A percentile compares a stretch with the other conserved stretches of the same genome.
These are phyloP conservation scores for Papilio dardanus DNA, from an alignment of 1,140 invertebrate species.

Conservation along the genomic window DNA sequence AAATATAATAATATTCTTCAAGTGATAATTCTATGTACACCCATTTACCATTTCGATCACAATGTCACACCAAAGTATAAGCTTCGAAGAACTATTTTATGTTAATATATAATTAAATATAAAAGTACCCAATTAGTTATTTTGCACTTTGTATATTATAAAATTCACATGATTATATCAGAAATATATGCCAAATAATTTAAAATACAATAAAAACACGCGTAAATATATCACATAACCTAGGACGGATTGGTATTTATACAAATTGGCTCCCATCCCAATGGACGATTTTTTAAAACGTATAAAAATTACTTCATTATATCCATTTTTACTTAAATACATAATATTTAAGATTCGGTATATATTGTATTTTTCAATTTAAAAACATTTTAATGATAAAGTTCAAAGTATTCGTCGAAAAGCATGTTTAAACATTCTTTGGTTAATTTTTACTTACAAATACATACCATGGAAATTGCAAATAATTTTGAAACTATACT, in stretches of 20 bases:
- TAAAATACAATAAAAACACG: neutral
- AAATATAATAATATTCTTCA: neutral
- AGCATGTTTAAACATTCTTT: constrained; percentile 6
- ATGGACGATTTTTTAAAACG: neutral
- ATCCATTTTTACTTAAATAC: too few relatives aligned
- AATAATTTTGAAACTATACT: neutral
- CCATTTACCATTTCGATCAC: neutral
- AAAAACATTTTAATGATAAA: neutral
- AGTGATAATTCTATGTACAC: neutral
- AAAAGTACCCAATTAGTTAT: neutral
- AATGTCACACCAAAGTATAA: neutral
- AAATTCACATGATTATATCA: constrained; percentile 3
- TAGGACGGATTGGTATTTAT: constrained; percentile 28
- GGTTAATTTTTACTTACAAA: neutral
- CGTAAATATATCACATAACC: constrained; percentile 35
- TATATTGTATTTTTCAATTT: neutral
- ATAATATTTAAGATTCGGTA: too few relatives aligned
- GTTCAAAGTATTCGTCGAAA: neutral
- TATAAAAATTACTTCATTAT: neutral
- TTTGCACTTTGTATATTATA: neutral
- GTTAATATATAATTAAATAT: neutral
- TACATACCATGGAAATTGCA: neutral
- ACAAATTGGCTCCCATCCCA: neutral
- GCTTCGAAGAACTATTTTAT: neutral
- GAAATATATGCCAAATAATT: neutral